Evolutionary conservation across 2,797 vertebrate genomes (phyloP).

Genomic region (Nyctibius grandis): DNA sequence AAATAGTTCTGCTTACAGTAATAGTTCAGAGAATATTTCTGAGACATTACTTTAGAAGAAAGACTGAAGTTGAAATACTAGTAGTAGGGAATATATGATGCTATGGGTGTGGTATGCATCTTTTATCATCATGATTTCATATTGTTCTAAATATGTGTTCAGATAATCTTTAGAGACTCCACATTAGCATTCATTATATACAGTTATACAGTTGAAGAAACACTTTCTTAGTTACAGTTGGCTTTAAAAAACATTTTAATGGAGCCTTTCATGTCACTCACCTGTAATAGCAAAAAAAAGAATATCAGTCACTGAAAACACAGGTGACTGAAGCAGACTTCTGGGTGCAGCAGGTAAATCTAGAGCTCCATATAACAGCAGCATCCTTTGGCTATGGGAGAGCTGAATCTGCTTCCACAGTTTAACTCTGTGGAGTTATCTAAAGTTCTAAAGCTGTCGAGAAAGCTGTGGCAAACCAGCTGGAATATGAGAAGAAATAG

Average conservation of each 20-base stretch:
- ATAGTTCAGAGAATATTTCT: not conserved
- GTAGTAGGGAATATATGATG: not conserved
- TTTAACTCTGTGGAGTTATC: not conserved
- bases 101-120: not conserved
- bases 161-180: not conserved
- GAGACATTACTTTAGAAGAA: not conserved
- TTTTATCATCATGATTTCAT: not conserved
- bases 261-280: not conserved
- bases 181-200: not conserved
- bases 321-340: not conserved
- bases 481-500: not conserved
- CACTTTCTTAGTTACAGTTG: not conserved
- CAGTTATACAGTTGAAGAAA: not conserved
- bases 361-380: not conserved
- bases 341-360: not conserved
- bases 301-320: not conserved
- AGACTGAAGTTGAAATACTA: constrained; percentile 9
- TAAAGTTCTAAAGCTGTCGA: not conserved
- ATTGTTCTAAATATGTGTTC: not conserved
- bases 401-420: not conserved
- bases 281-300: not conserved
- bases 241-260: not conserved
- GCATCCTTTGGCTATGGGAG: not conserved
- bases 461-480: not conserved
- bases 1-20: constrained; percentile 20